These are phyloP conservation scores for Patagioenas fasciata DNA, from an alignment of 2,113 vertebrate genomes.

Conservation along the genomic window DNA sequence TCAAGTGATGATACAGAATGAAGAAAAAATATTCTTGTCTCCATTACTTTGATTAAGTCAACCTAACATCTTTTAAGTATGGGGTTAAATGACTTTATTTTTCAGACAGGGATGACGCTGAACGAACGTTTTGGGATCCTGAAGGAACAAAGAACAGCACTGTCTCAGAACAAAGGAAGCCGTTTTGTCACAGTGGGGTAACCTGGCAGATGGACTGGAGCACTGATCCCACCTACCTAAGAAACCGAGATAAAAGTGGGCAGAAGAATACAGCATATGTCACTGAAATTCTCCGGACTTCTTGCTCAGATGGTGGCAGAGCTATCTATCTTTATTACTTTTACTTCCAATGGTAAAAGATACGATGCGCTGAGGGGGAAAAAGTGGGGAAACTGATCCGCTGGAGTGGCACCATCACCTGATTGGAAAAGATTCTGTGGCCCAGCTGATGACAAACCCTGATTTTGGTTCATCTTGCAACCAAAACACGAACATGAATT, in stretches of 20 bases:
- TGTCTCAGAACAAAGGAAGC: conserved; percentile 84
- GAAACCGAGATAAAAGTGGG: conserved; percentile 33
- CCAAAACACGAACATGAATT: conserved; percentile 20
- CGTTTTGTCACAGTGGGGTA: conserved; percentile 92
- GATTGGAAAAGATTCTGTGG: conserved; percentile 49
- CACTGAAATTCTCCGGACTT: conserved; percentile 66
- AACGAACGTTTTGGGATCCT: conserved; percentile 95
- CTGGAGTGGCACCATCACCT: conserved; percentile 29
- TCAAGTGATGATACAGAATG: background rate
- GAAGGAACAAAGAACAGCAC: conserved; percentile 85
- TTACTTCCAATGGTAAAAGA: conserved; percentile 65
- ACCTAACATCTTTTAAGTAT: background rate
- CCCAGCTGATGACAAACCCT: conserved; percentile 15
- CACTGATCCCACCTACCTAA: conserved; percentile 15
- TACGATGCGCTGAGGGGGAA: conserved; percentile 38
- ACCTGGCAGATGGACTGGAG: conserved; percentile 18
- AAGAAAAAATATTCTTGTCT: background rate
- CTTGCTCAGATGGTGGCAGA: conserved; percentile 67
- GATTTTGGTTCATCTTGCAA: conserved; percentile 48
- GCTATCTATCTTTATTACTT: conserved; percentile 58
- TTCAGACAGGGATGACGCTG: conserved; percentile 91
- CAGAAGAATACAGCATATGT: conserved; percentile 51
- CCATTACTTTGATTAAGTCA: background rate
- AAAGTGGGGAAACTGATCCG: conserved; percentile 8
- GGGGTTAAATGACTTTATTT: conserved; percentile 5